Percentiles rank a stretch among this genome's conserved stretches.
phyloP scores from a whole-genome alignment of 2,113 vertebrate species.

The Morone saxatilis region DNA sequence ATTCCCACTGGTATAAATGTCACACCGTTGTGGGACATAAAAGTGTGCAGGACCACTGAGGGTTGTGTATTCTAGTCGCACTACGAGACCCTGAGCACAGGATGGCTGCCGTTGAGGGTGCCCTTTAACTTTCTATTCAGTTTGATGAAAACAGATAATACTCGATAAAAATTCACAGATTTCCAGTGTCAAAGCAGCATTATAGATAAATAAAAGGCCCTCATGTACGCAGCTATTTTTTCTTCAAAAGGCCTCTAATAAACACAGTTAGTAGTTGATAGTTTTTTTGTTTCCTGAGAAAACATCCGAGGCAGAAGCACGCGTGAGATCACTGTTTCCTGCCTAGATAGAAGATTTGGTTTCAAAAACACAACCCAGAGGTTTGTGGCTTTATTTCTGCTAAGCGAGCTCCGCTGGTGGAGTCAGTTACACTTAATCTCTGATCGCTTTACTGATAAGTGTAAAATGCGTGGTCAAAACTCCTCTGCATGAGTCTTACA shows the following conservation, averaged over 20 bases:
- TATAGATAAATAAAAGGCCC: neutral
- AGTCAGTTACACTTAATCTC: slow-evolving; percentile 36
- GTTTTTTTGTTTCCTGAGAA: slow-evolving; percentile 52
- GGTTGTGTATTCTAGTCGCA: neutral
- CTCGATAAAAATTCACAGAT: neutral
- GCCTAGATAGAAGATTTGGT: slow-evolving; percentile 58
- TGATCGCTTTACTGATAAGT: slow-evolving; percentile 40
- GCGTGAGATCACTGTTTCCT: slow-evolving; percentile 56
- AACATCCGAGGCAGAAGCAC: slow-evolving; percentile 22
- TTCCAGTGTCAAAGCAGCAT: neutral
- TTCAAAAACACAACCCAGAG: slow-evolving; percentile 22
- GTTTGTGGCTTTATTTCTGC: slow-evolving; percentile 69
- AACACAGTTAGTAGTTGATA: neutral
- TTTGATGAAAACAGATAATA: slow-evolving; percentile 5
- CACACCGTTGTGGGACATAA: neutral
- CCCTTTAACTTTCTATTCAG: slow-evolving; percentile 7
- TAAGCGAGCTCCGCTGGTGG: slow-evolving; percentile 15
- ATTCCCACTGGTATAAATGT: slow-evolving; percentile 27
- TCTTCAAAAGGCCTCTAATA: slow-evolving; percentile 22
- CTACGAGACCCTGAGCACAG: neutral
- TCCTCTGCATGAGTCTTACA: slow-evolving; percentile 1
- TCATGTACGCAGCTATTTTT: neutral
- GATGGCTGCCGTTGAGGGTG: neutral
- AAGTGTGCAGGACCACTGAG: neutral
- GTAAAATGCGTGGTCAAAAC: slow-evolving; percentile 26